Percentiles rank a stretch among this genome's conserved stretches.
These are phyloP conservation scores for Dolichotis patagonum DNA, from an alignment of 2,113 vertebrate genomes.

Conservation along the genomic window DNA sequence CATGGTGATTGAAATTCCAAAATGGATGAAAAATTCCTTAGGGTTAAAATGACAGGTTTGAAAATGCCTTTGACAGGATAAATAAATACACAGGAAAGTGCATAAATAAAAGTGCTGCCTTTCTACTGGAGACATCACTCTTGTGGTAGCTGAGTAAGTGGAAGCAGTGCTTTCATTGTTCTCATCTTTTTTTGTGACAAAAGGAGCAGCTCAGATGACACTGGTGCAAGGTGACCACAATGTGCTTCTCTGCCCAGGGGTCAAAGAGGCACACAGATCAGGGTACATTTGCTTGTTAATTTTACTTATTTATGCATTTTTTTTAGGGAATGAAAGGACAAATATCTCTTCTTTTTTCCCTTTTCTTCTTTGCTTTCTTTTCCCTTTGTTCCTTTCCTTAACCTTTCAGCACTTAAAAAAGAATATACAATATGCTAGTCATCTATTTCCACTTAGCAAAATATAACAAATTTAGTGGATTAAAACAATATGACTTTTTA, in stretches of 20 bases:
- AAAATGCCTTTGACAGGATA: conserved; percentile 65
- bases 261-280: neutral
- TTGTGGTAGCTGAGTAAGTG: neutral
- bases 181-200: neutral
- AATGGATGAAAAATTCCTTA: conserved; percentile 64
- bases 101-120: conserved; percentile 6
- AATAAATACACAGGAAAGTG: conserved; percentile 10
- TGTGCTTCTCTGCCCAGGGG: neutral
- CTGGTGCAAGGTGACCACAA: neutral
- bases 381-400: neutral
- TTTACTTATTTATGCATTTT: neutral
- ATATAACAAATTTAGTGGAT: neutral
- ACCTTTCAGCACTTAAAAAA: neutral
- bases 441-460: neutral
- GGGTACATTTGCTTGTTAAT: neutral
- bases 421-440: neutral
- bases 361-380: neutral
- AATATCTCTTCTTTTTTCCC: neutral
- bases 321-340: neutral
- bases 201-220: neutral
- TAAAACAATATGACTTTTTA: neutral
- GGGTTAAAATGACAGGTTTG: conserved; percentile 64
- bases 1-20: conserved; percentile 60
- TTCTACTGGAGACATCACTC: neutral
- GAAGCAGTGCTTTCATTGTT: neutral